Base-by-base conservation (phyloP, 2,113 vertebrate genomes). In the Eudyptes chrysolophus region DNA sequence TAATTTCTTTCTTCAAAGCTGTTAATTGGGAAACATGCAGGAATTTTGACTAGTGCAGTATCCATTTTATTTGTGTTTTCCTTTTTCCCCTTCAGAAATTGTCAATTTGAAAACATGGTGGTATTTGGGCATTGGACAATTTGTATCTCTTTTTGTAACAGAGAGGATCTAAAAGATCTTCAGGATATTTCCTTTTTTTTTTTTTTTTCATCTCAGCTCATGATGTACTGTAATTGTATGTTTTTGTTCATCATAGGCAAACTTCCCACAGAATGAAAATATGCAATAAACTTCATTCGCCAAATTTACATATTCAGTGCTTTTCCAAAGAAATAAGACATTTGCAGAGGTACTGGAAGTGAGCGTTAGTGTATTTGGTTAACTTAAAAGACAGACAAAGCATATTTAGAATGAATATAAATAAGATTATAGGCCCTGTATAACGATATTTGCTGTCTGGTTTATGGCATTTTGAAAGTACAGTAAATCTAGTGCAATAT, bases 381-480 rank as follows among this genome's bases (percentile, higher is more conserved):
- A 76, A 68, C 40, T 71, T 68, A 30, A 65, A 94, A 85, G 48
- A 78, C 51, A 80, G 46, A 76, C 61, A 76, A 68, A 82, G 30
- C 48, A 8, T 92, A 79, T 85, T 94, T 89, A 76, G 46, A 97
- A 87, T 65, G 21, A 92, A 34, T 75, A 27, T 68, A 64, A 82
- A 57, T 65, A 68, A 71, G 55, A 78, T 84, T 90, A 44, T 52
- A 64, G 29, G 36, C 16, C 60, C 36, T 72, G 34, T 68, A 64
- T 76, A 60, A 84, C 71, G 65, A 57, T 62, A 81, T 68, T 95
- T 95, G 40, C 86, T 72, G 24, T 89, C 74, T 95, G 49, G 11
- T 71, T 87, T 89, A 42, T 87, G 70, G 61, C 77, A 87, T 92
- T 97, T 95, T 87, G 65, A 84, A 91, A 84, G 48, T 89, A 78